Evolutionary conservation across 2,888 invertebrate species (phyloP), one percentile per base, ranked within the genome.

Genomic region (Ptychoptera contaminata): DNA sequence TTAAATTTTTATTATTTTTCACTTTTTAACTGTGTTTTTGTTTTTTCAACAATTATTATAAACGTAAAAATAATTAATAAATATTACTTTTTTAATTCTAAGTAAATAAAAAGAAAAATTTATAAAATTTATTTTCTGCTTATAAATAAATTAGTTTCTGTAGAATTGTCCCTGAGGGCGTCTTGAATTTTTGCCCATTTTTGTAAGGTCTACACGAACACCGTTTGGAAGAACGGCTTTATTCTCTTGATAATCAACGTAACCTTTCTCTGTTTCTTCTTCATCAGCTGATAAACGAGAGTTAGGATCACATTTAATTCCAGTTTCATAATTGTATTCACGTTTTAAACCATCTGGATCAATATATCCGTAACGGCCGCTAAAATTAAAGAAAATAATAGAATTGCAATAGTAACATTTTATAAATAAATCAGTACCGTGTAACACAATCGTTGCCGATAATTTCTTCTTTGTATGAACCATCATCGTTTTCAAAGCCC

Each of bases 401-500:
- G n/a, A 46, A 40, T 46, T 31, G 9, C 8, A 10, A 23, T 29
- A 23, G 9, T 29, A 39, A 43, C 16, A 30, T 37, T 15, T 34
- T 14, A 16, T 36, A 16, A 6, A 5, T 16, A 15, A 15, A 12
- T 11, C 56, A 58, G 57, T 45, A 65, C 66, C 70, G 67, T 16
- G 81, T 81, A 47, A 82, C 62, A 55, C 82, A 82, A 61, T 87
- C 83, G 10, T 74, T 68, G 38, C 87, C 87, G 52, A 86, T 82
- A 8, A 76, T 73, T 67, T 87, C 86, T 59, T 87, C 86, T 59
- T 87, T 87, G 63, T 82, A 87, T 2, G 83, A 80, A 16, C 87
- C 87, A 56, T 87, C 87, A 54, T 86, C 86, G 59, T 87, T 86
- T 62, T 87, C 86, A 57, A 81, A 87, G 41, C 87, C 87, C 87